phyloP scores from a whole-genome alignment of 2,888 invertebrate genomes.

The Podabrus alpinus region DNA sequence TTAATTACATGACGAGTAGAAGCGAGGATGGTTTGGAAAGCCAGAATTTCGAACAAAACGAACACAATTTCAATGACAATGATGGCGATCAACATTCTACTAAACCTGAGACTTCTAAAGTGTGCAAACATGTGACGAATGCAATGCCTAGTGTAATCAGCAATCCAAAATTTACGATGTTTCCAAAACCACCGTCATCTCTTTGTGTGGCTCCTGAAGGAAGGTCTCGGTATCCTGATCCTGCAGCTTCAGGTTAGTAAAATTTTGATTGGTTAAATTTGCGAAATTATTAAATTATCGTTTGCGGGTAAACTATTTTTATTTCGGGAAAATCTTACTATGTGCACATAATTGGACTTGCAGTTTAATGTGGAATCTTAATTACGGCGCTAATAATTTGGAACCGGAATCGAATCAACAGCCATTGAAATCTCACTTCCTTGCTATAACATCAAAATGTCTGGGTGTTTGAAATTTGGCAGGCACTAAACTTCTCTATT shows the following conservation, averaged over 20 bases:
- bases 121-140: not conserved
- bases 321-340: too few relatives aligned
- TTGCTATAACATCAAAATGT: too few relatives aligned
- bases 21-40: constrained; percentile 51
- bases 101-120: not conserved
- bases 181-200: constrained; percentile 44
- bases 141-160: not conserved
- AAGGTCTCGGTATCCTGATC: constrained; percentile 37
- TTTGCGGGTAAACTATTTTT: too few relatives aligned
- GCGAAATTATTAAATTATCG: not conserved
- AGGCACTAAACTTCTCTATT: too few relatives aligned
- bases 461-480: too few relatives aligned
- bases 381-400: too few relatives aligned
- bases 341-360: too few relatives aligned
- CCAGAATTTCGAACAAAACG: constrained; percentile 41
- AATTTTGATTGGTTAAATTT: not conserved
- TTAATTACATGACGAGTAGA: constrained; percentile 48
- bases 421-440: too few relatives aligned
- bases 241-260: constrained; percentile 25
- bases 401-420: too few relatives aligned
- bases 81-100: not conserved
- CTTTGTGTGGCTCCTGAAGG: constrained; percentile 38
- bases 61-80: not conserved
- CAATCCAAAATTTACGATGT: not conserved
- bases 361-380: too few relatives aligned